Percentiles rank a stretch among this genome's conserved stretches.
Conservation (phyloP, 2,888 invertebrate species). For the Drosophila siamana region DNA sequence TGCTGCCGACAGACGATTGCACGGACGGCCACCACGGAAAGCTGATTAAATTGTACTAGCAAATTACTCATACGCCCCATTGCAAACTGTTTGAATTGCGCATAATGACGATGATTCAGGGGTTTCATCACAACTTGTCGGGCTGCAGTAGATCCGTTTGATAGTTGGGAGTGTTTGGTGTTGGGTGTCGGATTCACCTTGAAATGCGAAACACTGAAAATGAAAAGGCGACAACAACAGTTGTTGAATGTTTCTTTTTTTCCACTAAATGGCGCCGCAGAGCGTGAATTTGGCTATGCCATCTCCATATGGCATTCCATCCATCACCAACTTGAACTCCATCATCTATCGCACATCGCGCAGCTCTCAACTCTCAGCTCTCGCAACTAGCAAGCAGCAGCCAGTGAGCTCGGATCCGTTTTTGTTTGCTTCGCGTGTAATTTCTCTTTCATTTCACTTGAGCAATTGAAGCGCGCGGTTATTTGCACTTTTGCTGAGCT, state of each 20-base stretch:
- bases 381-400: too few species aligned
- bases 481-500: constrained; percentile 84
- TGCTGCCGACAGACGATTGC: constrained; percentile 14
- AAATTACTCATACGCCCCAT: constrained; percentile 69
- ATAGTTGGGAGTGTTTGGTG: constrained; percentile 15
- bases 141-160: constrained; percentile 71
- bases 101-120: constrained; percentile 67
- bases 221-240: constrained; percentile 38
- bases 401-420: constrained; percentile 55
- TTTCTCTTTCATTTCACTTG: constrained; percentile 84
- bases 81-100: constrained; percentile 15
- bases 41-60: constrained; percentile 58
- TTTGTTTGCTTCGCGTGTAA: constrained; percentile 77
- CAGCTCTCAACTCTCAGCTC: constrained; percentile 15
- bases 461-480: constrained; percentile 79
- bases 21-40: constrained; percentile 32
- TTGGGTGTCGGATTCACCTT: constrained; percentile 66
- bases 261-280: constrained; percentile 29
- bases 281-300: constrained; percentile 44
- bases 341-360: constrained; percentile 52
- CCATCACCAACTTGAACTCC: constrained; percentile 18
- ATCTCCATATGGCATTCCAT: constrained; percentile 26
- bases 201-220: constrained; percentile 54
- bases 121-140: constrained; percentile 47
- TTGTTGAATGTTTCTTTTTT: constrained; percentile 40